Evolutionary conservation across 2,888 invertebrate genomes (phyloP), one percentile per base, ranked within the genome.

Genomic region (Ophraella communa): DNA sequence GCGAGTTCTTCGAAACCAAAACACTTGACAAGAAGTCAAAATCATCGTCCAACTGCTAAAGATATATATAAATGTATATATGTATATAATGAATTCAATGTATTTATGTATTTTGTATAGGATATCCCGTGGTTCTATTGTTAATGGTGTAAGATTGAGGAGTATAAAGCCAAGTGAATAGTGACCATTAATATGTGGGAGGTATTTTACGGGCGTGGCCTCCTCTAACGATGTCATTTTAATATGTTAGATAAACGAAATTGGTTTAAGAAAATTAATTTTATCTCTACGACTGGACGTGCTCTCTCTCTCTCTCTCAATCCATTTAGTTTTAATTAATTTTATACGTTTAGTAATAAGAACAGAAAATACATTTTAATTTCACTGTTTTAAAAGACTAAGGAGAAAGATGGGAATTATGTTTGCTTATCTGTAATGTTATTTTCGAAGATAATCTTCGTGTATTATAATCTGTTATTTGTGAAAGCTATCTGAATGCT

Each of bases 71-170:
- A 77, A 81, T 79, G 81, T 81, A 79, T 79, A 81, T 80, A 80
- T 81, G 79, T 79, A 80, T 80, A 81, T 82, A 82, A 82, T 82
- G 81, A 82, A 82, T 82, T 81, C 81, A 82, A 81, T 82, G 81
- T 82, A 82, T 82, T 81, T 82, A 82, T 82, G 81, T 82, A 82
- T 82, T 82, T 82, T 82, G 81, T 81, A 80, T 80, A 79, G 78
- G 81, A 78, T 79, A 80, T 78, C 82, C 82, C 79, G 81, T 79
- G 73, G 81, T 77, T 80, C 79, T 75, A 81, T 82, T 82, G 82
- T 82, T 80, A 79, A 80, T 80, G 79, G 79, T 77, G 79, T 78
- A 81, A 81, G 80, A 81, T 81, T 79, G 79, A 78, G 79, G 78
- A 78, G 79, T 76, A 79, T 79, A 67, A 79, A 79, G 78, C 77